Base-by-base conservation (phyloP, 1,140 invertebrate genomes). In the Cyrtorhinus lividipennis region DNA sequence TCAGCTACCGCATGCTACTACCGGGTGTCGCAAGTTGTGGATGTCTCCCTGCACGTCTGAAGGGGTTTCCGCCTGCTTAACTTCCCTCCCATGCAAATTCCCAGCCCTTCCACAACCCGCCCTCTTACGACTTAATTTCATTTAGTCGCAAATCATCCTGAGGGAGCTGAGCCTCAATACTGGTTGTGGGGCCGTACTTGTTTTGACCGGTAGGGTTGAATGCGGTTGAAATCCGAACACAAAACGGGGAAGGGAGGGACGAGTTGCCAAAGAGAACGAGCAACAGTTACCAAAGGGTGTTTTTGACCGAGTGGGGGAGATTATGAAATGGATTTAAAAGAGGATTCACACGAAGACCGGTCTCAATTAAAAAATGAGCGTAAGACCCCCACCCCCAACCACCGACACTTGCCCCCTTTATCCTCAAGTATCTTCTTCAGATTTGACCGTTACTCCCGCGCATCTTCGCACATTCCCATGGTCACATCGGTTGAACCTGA, bases 301-400 rank as follows among this genome's bases (percentile, higher is more conserved):
- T 53, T 5, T 20, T 5, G 5, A 13, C 10, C 3, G 10, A 53
- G 10, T 12, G 48, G 48, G 48, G 48, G 20, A 22, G 48, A 20
- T 53, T 53, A 53, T 53, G 48, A 53, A 53, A 53, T 22, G 20
- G 10, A 53, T 53, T 53, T 53, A 20, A 53, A 22, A 20, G 48
- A 53, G 18, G 48, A 53, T 53, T 53, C 48, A 53, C 48, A 53
- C 48, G 48, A 20, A 20, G 48, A 53, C 48, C 48, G 48, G 48
- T 53, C 48, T 53, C 48, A 53, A 53, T 53, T 53, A 53, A 53
- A 53, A 53, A 53, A 53, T 22, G 48, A 22, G 48, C 5, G 5
- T 5, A 38, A 15, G 30, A 15, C 30, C 5, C 15, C 30, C 5
- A 15, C 30, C 30, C 30, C 30, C 30, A 8, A 5, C 15, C 30